Base-by-base conservation (phyloP, 2,888 invertebrate genomes). In the Drosophila merina region DNA sequence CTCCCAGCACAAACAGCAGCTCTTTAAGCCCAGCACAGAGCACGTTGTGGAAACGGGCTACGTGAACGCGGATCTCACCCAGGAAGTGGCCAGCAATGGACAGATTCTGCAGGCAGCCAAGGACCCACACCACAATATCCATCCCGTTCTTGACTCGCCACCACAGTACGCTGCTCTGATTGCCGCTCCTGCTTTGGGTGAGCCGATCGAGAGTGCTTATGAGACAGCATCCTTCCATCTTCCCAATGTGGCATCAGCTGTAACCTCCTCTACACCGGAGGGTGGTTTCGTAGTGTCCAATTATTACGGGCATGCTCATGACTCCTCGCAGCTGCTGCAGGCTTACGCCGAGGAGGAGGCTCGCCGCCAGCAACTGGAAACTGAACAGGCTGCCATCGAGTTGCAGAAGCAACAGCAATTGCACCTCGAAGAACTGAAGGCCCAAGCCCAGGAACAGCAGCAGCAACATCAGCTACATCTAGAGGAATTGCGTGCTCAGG, bases 11-110 rank as follows among this genome's bases (percentile, higher is more conserved):
- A 91, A 91, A 50, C 90, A 90, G 69, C 89, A 91, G 9, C 88
- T 94, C 6, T 94, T 93, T 74, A 93, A 93, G 84, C 92, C 93
- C 8, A 93, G 93, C 75, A 55, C 74, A 5, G 85, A 93, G 56
- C 93, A 92, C 42, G 92, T 92, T 4, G 57, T 86, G 14, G 76
- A 86, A 54, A 28, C 86, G 1, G 88, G 89, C 33, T 90, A 90
- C 52, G 87, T 87, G 1, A 89, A 89, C 47, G 88, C 88, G 1
- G 91, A 91, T 64, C 74, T 90, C 9, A 91, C 90, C 5, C 90
- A 91, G 59, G 88, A 92, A 64, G 90, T 91, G 7, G 91, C 91
- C 36, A 91, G 91, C 66, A 88, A 90, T 60, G 92, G 92, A 0
- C 92, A 92, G 74, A 90, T 92, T 25, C 67, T 90, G 36, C 90